These are phyloP conservation scores for Idaea dimidiata DNA, from an alignment of 2,888 invertebrate genomes.

Conservation along the genomic window DNA sequence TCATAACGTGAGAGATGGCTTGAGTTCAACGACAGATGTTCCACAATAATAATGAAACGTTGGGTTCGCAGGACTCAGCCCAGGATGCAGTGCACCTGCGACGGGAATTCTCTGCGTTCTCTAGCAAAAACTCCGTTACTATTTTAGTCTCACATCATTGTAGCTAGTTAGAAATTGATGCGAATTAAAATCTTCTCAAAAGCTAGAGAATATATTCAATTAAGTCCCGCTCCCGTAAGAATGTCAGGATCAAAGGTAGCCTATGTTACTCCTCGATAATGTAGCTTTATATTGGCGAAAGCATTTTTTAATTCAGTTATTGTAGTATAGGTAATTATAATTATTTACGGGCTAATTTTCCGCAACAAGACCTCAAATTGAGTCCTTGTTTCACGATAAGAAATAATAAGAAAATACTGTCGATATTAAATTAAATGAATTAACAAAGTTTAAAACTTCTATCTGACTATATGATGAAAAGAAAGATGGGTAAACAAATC, in stretches of 20 bases:
- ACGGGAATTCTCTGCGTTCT: conserved; percentile 41
- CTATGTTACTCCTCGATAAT: no score
- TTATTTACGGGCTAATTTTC: no score
- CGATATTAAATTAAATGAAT: neutral
- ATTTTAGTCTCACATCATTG: conserved; percentile 25
- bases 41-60: conserved; percentile 49
- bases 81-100: conserved; percentile 77
- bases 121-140: conserved; percentile 54
- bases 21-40: conserved; percentile 58
- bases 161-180: neutral
- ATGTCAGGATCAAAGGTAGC: no score
- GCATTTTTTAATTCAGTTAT: no score
- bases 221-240: no score
- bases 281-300: no score
- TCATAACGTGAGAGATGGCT: conserved; percentile 14
- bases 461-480: neutral
- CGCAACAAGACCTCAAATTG: no score
- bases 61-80: conserved; percentile 51
- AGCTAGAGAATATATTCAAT: no score
- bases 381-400: no score
- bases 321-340: no score
- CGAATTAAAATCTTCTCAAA: neutral
- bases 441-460: neutral
- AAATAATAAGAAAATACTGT: no score
- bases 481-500: neutral